Evolutionary conservation across 2,113 vertebrate genomes (phyloP), one percentile per base, ranked within the genome.

Genomic region (Stomatorhinus ivindoensis): DNA sequence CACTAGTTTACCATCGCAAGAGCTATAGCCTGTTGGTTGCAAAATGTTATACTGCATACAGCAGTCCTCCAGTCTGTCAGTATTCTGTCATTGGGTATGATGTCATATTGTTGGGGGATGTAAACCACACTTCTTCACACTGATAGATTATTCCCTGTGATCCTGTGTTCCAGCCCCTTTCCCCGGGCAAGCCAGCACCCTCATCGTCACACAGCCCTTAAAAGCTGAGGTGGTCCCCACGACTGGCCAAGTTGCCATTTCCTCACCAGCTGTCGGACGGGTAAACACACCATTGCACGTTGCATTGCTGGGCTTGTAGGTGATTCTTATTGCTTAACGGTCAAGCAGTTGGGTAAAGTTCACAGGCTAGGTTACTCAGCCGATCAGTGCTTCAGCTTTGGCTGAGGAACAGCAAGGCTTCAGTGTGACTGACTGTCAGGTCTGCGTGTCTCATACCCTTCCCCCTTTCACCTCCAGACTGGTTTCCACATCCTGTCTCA

Each of bases 171-270:
- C 93, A 97, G 97, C 95, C 89, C 93, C 97, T 91, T 98, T 97
- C 92, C 87, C 96, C 93, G 97, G 96, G 91, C 96, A 95, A 50
- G 88, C 96, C 19, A 95, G 94, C 91, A 95, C 97, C 88, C 96
- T 99, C 92, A 97, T 98, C 88, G 97, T 99, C 92, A 96, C 98
- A 3, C 96, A 97, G 50, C 93, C 97, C 90, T 92, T 97, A 92
- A 98, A 98, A 94, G 94, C 95, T 90, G 97, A 98, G 39, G 94
- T 95, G 58, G 93, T 97, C 87, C 94, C 96, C 86, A 96, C 95
- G 83, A 92, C 97, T 50, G 95, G 93, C 35, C 61, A 69, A 11
- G 93, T 99, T 90, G 97, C 98, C 92, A 96, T 99, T 88, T 83
- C 97, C 17, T 94, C 97, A 27, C 93, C 97, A 90, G 92, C 95